Evolutionary conservation across 2,113 vertebrate genomes (phyloP).

Genomic region (Sardina pilchardus): DNA sequence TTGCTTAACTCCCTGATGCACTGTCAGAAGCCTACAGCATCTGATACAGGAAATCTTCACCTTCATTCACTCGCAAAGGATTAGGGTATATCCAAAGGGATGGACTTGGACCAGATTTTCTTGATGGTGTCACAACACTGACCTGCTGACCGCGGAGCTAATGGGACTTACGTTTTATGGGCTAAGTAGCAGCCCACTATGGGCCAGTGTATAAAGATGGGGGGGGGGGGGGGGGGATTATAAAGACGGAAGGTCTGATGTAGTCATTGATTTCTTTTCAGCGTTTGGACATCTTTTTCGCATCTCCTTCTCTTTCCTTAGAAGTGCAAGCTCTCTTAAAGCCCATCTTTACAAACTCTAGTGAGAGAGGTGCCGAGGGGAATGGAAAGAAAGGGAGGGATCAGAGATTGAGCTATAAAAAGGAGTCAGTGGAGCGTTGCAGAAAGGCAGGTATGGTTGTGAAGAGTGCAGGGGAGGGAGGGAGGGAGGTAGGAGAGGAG

Average conservation of each 20-base stretch:
- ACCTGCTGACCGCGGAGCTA: background rate
- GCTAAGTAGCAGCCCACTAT: background rate
- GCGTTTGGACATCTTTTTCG: background rate
- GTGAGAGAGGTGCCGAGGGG: background rate
- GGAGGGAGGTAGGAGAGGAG: background rate
- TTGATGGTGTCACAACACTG: background rate
- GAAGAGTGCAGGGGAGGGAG: background rate
- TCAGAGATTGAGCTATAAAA: constrained; percentile 8
- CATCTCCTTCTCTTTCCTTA: background rate
- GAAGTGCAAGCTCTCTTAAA: background rate
- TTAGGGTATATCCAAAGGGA: background rate
- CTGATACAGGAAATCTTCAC: background rate
- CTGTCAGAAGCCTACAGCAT: constrained; percentile 3
- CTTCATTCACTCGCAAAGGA: background rate
- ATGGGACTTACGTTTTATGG: background rate
- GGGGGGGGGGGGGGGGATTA: background rate
- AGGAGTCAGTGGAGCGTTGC: constrained; percentile 2
- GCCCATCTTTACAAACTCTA: background rate
- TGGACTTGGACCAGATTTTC: background rate
- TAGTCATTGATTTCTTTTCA: background rate
- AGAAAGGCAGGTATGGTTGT: background rate
- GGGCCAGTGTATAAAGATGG: background rate
- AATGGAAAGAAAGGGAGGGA: background rate
- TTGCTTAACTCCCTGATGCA: background rate
- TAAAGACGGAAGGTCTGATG: background rate